A percentile compares a stretch with the other conserved stretches of the same genome.
These are phyloP conservation scores for Scopus umbretta DNA, from an alignment of 2,113 vertebrate species.

Conservation along the genomic window DNA sequence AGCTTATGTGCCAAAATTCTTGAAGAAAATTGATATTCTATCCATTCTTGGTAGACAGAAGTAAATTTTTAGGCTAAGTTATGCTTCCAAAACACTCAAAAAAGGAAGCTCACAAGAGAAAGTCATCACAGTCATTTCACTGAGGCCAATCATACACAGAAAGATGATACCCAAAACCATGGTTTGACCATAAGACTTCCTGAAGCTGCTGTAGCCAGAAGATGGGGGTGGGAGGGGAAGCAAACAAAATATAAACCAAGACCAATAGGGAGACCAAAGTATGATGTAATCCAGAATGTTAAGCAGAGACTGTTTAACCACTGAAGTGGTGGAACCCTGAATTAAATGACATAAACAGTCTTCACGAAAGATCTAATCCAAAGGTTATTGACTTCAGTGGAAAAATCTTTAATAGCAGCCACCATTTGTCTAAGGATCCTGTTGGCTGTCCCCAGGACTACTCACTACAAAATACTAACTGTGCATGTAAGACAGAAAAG, in stretches of 20 bases:
- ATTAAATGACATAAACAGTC: background rate
- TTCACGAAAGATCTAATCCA: background rate
- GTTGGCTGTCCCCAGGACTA: background rate
- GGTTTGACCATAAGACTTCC: background rate
- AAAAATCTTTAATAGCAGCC: background rate
- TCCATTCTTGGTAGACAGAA: background rate
- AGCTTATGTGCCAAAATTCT: background rate
- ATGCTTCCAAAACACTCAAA: background rate
- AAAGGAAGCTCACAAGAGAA: background rate
- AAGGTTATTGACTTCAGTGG: background rate
- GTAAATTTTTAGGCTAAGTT: background rate
- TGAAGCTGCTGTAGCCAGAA: background rate
- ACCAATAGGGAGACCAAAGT: background rate
- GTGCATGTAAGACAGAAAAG: background rate
- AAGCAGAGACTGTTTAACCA: background rate
- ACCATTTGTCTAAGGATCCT: background rate
- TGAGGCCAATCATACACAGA: background rate
- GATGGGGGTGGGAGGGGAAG: background rate
- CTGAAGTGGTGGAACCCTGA: background rate
- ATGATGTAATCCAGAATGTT: background rate
- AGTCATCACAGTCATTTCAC: background rate
- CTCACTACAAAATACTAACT: background rate
- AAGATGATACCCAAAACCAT: background rate
- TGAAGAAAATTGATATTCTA: background rate
- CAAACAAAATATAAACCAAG: background rate